phyloP scores from a whole-genome alignment of 2,888 invertebrate species.

The Meiosimyza platycephala region DNA sequence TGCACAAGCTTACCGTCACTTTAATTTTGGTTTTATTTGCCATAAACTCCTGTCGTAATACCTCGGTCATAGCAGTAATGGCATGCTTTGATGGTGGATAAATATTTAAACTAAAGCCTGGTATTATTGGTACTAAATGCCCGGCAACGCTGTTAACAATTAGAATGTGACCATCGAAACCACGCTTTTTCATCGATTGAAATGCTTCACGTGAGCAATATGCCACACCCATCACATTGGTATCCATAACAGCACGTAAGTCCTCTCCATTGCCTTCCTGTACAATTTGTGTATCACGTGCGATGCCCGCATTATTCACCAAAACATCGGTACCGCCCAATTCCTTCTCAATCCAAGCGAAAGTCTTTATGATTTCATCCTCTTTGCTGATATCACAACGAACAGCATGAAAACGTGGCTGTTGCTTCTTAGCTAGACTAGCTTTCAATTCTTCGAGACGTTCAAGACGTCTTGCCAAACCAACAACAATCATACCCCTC shows the following conservation, averaged over 20 bases:
- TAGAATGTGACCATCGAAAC: slow-evolving; percentile 68
- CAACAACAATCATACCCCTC: slow-evolving; percentile 69
- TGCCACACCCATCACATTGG: slow-evolving; percentile 67
- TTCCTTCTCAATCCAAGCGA: slow-evolving; percentile 66
- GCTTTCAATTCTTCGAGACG: slow-evolving; percentile 59
- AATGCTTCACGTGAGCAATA: slow-evolving; percentile 68
- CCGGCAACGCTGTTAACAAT: slow-evolving; percentile 65
- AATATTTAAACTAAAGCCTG: slow-evolving; percentile 52
- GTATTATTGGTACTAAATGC: slow-evolving; percentile 59
- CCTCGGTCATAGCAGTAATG: slow-evolving; percentile 62
- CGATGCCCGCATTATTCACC: slow-evolving; percentile 70
- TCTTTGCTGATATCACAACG: slow-evolving; percentile 70
- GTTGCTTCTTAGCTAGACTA: slow-evolving; percentile 47
- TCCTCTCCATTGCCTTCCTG: slow-evolving; percentile 49
- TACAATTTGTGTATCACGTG: slow-evolving; percentile 33
- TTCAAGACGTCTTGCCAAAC: slow-evolving; percentile 68
- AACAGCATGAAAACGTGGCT: slow-evolving; percentile 59
- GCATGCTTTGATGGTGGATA: slow-evolving; percentile 64
- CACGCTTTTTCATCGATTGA: slow-evolving; percentile 66
- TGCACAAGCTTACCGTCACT: slow-evolving; percentile 52
- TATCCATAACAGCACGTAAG: slow-evolving; percentile 62
- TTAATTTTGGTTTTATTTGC: slow-evolving; percentile 53
- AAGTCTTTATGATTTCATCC: slow-evolving; percentile 69
- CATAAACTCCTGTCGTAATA: slow-evolving; percentile 62
- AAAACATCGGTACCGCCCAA: slow-evolving; percentile 71